Conservation (phyloP, 2,113 vertebrate genomes). For the Takifugu flavidus region DNA sequence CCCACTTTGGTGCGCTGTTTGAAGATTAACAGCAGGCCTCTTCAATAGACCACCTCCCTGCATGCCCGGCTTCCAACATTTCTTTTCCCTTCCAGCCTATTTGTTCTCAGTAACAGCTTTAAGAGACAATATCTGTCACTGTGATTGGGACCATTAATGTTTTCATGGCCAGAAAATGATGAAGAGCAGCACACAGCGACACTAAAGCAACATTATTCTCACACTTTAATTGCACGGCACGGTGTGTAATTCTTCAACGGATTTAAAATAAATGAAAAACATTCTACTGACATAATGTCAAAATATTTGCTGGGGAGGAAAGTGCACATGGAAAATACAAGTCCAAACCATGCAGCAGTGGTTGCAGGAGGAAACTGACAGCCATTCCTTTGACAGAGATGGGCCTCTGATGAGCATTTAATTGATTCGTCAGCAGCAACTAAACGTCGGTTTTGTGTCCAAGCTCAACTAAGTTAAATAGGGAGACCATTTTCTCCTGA, state of each 20-base stretch:
- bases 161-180: conserved; percentile 12
- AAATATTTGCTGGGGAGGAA: conserved; percentile 54
- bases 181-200: conserved; percentile 16
- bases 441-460: conserved; percentile 39
- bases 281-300: conserved; percentile 40
- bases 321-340: conserved; percentile 25
- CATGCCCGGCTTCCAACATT: conserved; percentile 24
- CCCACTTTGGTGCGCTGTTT: conserved; percentile 47
- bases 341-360: conserved; percentile 10
- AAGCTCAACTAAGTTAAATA: conserved; percentile 46
- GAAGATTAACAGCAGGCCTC: conserved; percentile 52
- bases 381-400: conserved; percentile 28
- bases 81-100: conserved; percentile 10
- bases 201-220: conserved; percentile 14
- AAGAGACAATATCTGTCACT: conserved; percentile 18
- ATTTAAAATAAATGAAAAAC: conserved; percentile 35
- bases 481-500: conserved; percentile 53
- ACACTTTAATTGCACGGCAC: conserved; percentile 20
- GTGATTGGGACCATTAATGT: conserved; percentile 17
- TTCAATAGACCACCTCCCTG: conserved; percentile 41
- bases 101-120: conserved; percentile 15
- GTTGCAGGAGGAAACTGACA: conserved; percentile 28
- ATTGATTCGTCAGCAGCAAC: conserved; percentile 49
- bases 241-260: conserved; percentile 17
- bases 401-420: conserved; percentile 32